Evolutionary conservation across 2,888 invertebrate species (phyloP).

Genomic region (Drosophila cyrtoloma): DNA sequence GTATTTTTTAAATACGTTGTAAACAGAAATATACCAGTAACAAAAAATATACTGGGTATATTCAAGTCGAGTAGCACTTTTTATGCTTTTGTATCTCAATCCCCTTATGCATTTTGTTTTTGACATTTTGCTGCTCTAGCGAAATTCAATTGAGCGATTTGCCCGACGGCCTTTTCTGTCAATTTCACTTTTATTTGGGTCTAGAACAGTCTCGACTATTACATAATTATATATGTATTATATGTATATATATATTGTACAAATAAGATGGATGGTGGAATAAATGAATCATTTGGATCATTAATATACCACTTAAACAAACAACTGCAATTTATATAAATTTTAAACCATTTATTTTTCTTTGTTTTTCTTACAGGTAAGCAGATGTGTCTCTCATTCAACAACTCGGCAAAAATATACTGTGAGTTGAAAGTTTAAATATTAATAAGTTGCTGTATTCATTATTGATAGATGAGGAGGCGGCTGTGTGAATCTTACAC

Average conservation of each 20-base stretch:
- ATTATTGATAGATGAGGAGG: slow-evolving; percentile 18
- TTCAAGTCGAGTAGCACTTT: background rate
- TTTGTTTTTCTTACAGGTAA: slow-evolving; percentile 47
- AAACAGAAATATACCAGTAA: background rate
- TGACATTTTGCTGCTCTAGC: slow-evolving; percentile 17
- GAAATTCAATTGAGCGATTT: slow-evolving; percentile 53
- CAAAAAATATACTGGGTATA: background rate
- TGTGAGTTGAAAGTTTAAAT: slow-evolving; percentile 29
- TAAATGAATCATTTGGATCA: background rate
- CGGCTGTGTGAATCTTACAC: slow-evolving; percentile 24
- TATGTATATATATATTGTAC: background rate
- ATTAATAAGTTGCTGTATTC: background rate
- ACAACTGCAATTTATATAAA: background rate
- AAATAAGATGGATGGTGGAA: background rate
- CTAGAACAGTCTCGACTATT: slow-evolving; percentile 39
- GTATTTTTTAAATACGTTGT: background rate
- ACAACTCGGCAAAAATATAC: slow-evolving; percentile 2
- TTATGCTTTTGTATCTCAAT: background rate
- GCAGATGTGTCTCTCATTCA: slow-evolving; percentile 6
- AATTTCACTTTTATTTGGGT: slow-evolving; percentile 44
- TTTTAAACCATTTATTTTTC: background rate
- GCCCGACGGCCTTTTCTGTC: slow-evolving; percentile 49
- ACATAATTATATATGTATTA: background rate
- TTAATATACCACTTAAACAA: background rate
- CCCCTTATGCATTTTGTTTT: slow-evolving; percentile 22